Base-by-base conservation (phyloP, 2,797 vertebrate species). In the Xerus rutilus region DNA sequence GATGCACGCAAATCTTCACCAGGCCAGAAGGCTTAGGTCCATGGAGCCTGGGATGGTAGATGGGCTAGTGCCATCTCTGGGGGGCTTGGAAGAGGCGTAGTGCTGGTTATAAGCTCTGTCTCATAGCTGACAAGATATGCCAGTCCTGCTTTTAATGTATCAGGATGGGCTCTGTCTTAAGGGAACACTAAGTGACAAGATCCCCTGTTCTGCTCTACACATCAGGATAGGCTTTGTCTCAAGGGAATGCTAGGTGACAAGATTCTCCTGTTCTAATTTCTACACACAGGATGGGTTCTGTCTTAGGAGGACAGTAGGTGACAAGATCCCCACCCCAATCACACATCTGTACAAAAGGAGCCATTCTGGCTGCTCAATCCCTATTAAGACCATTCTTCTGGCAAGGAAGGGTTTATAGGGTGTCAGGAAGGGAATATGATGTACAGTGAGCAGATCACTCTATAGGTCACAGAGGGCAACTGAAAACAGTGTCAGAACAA, bases 21-120 rank as follows among this genome's bases (percentile, higher is more conserved):
- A 86, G 91, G 78, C 52, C 21, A 11, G 92, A 70, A 14, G 69
- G 78, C 69, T 86, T 78, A 67, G 86, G 30, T 96, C 79, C 93
- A 70, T 4, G 0, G 89, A 54, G 7, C 49, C 25, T 3, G 49
- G 15, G 43, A 64, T 70, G 67, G 82, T 17, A 0, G 89, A 10
- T 0, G n/a, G 69, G 35, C 49, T 0, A 35, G 79, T 3, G 43
- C 9, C 83, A 83, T 21, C 45, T 91, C 96, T 43, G 57, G n/a
- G 17, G 30, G 54, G 25, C 18, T 95, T 97, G 17, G 35, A 95
- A 83, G 81, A 93, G 17, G 7, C 18, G 14, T 0, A 1, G n/a
- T 20, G 49, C 92, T 32, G 76, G 57, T 4, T 4, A 82, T 7
- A n/a, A 62, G 43, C 39, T 32, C 23, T 65, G 6, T 35, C 13